A percentile compares a stretch with the other conserved stretches of the same genome.
These are phyloP conservation scores for Notolepis coatsorum DNA, from an alignment of 2,797 vertebrate species.

Conservation along the genomic window DNA sequence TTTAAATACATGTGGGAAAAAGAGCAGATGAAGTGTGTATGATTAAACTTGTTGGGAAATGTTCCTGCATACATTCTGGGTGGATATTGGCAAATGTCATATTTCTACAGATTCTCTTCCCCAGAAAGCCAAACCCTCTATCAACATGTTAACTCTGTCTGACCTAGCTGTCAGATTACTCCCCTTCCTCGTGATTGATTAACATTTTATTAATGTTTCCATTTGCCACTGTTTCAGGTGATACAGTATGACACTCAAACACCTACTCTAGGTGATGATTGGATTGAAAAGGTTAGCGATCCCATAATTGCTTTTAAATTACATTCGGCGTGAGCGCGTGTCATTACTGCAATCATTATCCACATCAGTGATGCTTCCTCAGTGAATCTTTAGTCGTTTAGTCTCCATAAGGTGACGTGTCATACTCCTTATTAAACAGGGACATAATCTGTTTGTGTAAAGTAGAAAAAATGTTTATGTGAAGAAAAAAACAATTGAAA, in stretches of 20 bases:
- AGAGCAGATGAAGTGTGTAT: slow-evolving; percentile 32
- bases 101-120: slow-evolving; percentile 35
- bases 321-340: slow-evolving; percentile 61
- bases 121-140: slow-evolving; percentile 31
- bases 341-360: slow-evolving; percentile 77
- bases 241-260: slow-evolving; percentile 52
- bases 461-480: not conserved
- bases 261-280: slow-evolving; percentile 65
- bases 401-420: slow-evolving; percentile 63
- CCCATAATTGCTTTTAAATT: slow-evolving; percentile 81
- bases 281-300: slow-evolving; percentile 78
- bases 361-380: slow-evolving; percentile 62
- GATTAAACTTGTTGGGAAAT: slow-evolving; percentile 54
- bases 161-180: slow-evolving; percentile 56
- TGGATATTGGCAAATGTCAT: slow-evolving; percentile 19
- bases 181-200: slow-evolving; percentile 69
- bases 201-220: slow-evolving; percentile 75
- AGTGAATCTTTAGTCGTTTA: slow-evolving; percentile 69
- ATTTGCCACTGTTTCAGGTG: slow-evolving; percentile 66
- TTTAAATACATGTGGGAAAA: slow-evolving; percentile 41
- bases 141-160: slow-evolving; percentile 53
- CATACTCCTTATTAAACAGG: slow-evolving; percentile 55
- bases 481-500: slow-evolving; percentile 32
- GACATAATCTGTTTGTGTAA: slow-evolving; percentile 22
- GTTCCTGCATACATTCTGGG: slow-evolving; percentile 25